Evolutionary conservation across 2,797 vertebrate genomes (phyloP), one percentile per base, ranked within the genome.

Genomic region (Macrochelys suwanniensis): DNA sequence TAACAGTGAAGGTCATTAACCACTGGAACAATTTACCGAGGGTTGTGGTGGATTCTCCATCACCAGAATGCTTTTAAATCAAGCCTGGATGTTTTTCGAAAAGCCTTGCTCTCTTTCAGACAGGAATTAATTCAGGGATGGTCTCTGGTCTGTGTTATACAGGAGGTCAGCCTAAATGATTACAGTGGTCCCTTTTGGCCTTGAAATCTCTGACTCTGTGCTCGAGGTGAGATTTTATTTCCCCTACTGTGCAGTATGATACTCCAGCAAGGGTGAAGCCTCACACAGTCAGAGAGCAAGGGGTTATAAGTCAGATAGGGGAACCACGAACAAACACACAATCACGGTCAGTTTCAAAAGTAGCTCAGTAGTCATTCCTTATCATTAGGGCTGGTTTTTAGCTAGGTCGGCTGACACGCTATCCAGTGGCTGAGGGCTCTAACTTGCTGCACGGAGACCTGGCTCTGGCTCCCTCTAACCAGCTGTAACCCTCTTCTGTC

Each of bases 271-370:
- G 23, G 42, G 11, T 45, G 21, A 45, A 45, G 17, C 42, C 37
- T 74, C 5, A 2, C 19, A 1, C 23, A 25, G 45, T 15, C 23
- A 2, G n/a, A 2, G 23, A 25, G 21, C 45, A 26, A 45, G 42
- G 42, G 42, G 23, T 45, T 45, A 45, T 45, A 23, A 23, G 11
- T 26, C 71, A 76, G 42, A 26, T 6, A 37, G 71, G 61, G 17
- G 33, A 68, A 10, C 71, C 42, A 26, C 25, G 6, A 37, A 37
- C 33, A 33, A 33, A n/a, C 16, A n/a, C 26, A 21, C 33, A 8
- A n/a, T 33, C 7, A 26, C 26, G 26, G 56, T 68, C 16, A 16
- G 37, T 37, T 68, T n/a, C 65, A 68, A 19, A 31, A 65, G 59
- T 17, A n/a, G 31, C 33, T 65, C 59, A 17, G 59, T 7, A 65